These are phyloP conservation scores for Acipenser oxyrinchus DNA, from an alignment of 2,797 vertebrate species.

Conservation along the genomic window DNA sequence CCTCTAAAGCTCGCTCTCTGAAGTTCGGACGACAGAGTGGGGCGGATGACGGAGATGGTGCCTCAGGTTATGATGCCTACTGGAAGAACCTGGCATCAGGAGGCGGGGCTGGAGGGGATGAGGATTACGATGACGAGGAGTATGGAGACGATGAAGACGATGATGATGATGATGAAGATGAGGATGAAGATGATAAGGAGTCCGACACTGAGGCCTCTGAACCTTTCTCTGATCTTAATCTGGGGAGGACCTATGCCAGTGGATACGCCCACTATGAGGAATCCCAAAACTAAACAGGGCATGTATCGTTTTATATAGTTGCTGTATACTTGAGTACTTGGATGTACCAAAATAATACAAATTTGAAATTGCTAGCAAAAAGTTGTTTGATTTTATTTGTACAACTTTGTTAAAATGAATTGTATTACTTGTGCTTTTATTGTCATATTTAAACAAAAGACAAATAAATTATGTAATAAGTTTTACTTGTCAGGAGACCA, in stretches of 20 bases:
- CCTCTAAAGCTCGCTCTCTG: constrained; percentile 72
- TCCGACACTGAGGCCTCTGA: constrained; percentile 56
- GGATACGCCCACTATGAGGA: constrained; percentile 70
- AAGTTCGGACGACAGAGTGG: constrained; percentile 88
- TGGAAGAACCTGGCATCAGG: constrained; percentile 78
- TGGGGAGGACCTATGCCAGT: constrained; percentile 70
- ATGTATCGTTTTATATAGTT: no score
- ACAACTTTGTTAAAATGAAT: no score
- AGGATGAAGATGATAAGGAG: constrained; percentile 67
- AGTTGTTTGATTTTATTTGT: no score
- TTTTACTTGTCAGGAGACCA: no score
- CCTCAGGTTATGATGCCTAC: constrained; percentile 80
- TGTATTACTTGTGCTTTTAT: no score
- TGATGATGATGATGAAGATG: constrained; percentile 14
- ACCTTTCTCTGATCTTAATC: constrained; percentile 64
- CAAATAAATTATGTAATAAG: no score
- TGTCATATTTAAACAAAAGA: no score
- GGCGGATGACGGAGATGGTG: constrained; percentile 61
- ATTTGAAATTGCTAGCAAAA: no score
- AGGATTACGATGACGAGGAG: constrained; percentile 47
- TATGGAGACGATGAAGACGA: constrained; percentile 23
- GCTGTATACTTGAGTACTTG: no score
- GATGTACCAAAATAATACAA: no score
- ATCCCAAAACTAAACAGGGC: constrained; percentile 38
- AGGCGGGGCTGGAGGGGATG: constrained; percentile 44